These are phyloP conservation scores for Agapornis roseicollis DNA, from an alignment of 2,113 vertebrate genomes.

Conservation along the genomic window DNA sequence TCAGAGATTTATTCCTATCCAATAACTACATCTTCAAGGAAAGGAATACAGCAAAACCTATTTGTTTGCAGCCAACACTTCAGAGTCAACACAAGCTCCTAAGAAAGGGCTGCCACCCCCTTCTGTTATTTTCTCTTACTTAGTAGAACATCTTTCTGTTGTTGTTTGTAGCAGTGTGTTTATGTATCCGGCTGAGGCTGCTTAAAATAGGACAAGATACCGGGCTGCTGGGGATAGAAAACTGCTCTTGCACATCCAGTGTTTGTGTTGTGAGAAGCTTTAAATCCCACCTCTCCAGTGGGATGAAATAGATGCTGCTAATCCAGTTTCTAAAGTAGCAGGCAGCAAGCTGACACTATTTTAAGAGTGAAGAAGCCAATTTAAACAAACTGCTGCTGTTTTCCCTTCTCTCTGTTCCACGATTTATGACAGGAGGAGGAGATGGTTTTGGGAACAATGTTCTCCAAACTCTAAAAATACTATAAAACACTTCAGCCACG, in stretches of 20 bases:
- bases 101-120: neutral
- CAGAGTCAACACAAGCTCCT: neutral
- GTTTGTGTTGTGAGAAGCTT: neutral
- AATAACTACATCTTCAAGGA: neutral
- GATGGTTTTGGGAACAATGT: neutral
- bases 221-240: neutral
- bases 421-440: neutral
- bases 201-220: neutral
- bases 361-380: neutral
- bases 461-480: neutral
- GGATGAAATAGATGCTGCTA: neutral
- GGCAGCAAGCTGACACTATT: neutral
- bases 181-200: neutral
- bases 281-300: neutral
- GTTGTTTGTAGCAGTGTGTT: neutral
- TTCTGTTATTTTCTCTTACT: neutral
- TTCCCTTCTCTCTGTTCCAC: neutral
- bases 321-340: neutral
- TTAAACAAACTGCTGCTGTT: neutral
- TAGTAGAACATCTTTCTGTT: neutral
- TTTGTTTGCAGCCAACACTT: neutral
- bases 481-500: neutral
- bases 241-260: neutral
- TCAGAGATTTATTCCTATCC: neutral
- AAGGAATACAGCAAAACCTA: neutral